Percentiles rank a stretch among this genome's conserved stretches.
phyloP scores from a whole-genome alignment of 2,888 invertebrate species.

The Argyresthia albistria region DNA sequence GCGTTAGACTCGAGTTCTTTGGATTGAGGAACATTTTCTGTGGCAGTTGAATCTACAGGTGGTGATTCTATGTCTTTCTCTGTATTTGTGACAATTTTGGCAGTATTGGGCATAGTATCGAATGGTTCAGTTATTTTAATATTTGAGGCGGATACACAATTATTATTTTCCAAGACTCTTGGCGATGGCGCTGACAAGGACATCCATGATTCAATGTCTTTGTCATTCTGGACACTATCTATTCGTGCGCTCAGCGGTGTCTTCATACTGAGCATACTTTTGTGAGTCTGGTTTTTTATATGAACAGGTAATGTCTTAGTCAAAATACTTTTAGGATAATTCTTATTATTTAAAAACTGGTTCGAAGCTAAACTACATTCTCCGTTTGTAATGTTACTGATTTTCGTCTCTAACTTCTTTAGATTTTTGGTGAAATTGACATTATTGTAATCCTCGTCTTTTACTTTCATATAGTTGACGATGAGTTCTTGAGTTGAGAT shows the following conservation, averaged over 20 bases:
- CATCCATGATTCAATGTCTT: conserved; percentile 67
- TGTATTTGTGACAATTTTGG: background rate
- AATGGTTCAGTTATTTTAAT: background rate
- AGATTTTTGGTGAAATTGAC: conserved; percentile 26
- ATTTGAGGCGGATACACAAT: background rate
- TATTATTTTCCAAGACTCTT: conserved; percentile 25
- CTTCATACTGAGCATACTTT: conserved; percentile 30
- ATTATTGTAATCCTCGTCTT: conserved; percentile 36
- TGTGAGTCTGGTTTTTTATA: conserved; percentile 38
- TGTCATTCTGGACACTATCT: conserved; percentile 53
- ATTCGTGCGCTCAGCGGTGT: conserved; percentile 52
- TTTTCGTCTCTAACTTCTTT: conserved; percentile 39
- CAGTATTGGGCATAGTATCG: background rate
- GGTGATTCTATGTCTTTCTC: background rate
- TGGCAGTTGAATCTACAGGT: background rate
- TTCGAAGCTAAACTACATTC: conserved; percentile 20
- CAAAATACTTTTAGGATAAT: conserved; percentile 16
- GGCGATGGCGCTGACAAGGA: conserved; percentile 55
- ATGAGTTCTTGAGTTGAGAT: conserved; percentile 59
- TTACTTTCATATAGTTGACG: conserved; percentile 59
- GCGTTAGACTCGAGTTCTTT: conserved; percentile 21
- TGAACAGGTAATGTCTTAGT: conserved; percentile 22
- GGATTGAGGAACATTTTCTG: conserved; percentile 18
- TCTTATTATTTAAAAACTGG: conserved; percentile 49
- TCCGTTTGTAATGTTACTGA: conserved; percentile 25